Base-by-base conservation (phyloP, 2,113 vertebrate genomes). In the Leptobrachium leishanense region DNA sequence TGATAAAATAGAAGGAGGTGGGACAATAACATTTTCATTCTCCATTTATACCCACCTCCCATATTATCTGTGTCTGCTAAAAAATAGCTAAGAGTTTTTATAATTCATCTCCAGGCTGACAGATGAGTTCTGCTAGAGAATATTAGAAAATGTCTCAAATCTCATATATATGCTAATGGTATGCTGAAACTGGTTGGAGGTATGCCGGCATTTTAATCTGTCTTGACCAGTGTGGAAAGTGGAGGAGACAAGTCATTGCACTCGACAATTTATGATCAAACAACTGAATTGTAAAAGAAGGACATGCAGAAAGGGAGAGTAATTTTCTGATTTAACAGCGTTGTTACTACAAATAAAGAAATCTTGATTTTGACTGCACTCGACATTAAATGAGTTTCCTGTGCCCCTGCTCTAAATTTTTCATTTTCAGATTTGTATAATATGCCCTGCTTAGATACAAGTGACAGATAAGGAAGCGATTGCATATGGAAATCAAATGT, bases 91-190 rank as follows among this genome's bases (percentile, higher is more conserved):
- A 89, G 93, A 93, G 91, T 94, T 98, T 99, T 98, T 97, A 95
- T 98, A 99, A 99, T 98, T 98, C 95, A 99, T 98, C 98, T 97
- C 93, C 90, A 91, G 92, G 92, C 92, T 99, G 98, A 98, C 97
- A 98, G 97, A 98, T 96, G 97, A 98, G 96, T 97, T 95, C 95
- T 96, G 96, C 96, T 94, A 91, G 91, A 97, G 96, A 98, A 99
- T 99, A 99, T 99, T 98, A 98, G 94, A 98, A 98, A 98, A 98
- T 98, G 97, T 98, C 98, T 97, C 95, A 95, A 97, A 99, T 99
- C 97, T 99, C 96, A 99, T 99, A 99, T 99, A 99, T 99, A 99
- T 99, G 97, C 98, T 99, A 99, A 99, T 99, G 90, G 94, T 97
- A 98, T 98, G 95, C 97, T 93, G 93, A 92, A 92, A 92, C 93